Percentiles rank a stretch among this genome's conserved stretches.
These are phyloP conservation scores for Lagenorhynchus albirostris DNA, from an alignment of 2,113 vertebrate genomes.

Conservation along the genomic window DNA sequence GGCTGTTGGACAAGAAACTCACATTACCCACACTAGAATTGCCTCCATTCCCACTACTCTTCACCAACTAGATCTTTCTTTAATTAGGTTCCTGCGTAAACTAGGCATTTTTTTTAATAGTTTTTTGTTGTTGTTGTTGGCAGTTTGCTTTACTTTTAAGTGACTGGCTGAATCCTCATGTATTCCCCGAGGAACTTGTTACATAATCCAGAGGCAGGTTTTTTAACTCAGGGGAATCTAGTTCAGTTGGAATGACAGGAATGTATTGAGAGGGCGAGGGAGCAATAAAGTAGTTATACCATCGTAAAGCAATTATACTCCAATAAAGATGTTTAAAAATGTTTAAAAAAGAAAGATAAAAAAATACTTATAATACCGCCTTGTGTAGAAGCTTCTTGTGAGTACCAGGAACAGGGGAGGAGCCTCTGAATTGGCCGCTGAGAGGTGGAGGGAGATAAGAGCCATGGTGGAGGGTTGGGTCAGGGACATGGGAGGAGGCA, in stretches of 20 bases:
- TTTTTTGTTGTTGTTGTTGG: not conserved
- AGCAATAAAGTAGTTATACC: not conserved
- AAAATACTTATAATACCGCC: not conserved
- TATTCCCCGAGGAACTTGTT: slow-evolving; percentile 63
- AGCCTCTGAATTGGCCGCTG: fast-evolving
- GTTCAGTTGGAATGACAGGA: slow-evolving; percentile 35
- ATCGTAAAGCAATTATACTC: no score
- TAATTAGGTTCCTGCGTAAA: slow-evolving; percentile 70
- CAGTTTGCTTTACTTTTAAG: slow-evolving; percentile 51
- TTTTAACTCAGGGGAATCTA: slow-evolving; percentile 33
- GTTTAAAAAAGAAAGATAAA: no score
- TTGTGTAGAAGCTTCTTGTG: not conserved
- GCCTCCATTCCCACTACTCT: slow-evolving; percentile 2
- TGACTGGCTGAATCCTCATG: slow-evolving; percentile 36
- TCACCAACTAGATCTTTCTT: slow-evolving; percentile 39
- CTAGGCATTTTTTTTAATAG: not conserved
- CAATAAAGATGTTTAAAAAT: no score
- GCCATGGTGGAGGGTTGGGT: no score
- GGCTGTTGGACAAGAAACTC: slow-evolving; percentile 47
- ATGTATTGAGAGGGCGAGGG: not conserved
- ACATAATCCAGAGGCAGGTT: slow-evolving; percentile 67
- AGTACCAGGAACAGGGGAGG: not conserved
- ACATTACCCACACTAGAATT: slow-evolving; percentile 1
- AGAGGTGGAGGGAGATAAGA: not conserved
- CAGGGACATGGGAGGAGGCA: not conserved